These are phyloP conservation scores for Thymallus thymallus DNA, from an alignment of 2,113 vertebrate species.

Conservation along the genomic window DNA sequence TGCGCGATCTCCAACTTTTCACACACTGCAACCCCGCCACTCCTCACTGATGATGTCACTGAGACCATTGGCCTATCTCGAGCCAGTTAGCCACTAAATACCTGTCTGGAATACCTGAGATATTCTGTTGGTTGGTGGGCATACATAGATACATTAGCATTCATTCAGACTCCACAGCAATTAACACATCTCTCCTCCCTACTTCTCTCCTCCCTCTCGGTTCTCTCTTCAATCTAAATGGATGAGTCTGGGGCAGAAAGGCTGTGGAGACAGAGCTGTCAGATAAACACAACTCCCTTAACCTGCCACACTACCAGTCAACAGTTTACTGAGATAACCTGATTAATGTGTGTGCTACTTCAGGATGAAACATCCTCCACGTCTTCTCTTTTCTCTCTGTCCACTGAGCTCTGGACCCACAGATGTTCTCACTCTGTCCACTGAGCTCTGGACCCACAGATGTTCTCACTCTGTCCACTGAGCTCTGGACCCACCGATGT, in stretches of 20 bases:
- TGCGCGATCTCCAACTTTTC: background rate
- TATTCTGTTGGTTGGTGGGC: background rate
- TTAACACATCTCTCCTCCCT: background rate
- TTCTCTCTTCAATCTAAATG: slow-evolving; percentile 41
- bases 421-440: background rate
- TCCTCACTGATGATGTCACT: too few relatives aligned
- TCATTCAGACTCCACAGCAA: slow-evolving; percentile 7
- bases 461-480: background rate
- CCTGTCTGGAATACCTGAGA: slow-evolving; percentile 41
- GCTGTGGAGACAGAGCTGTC: slow-evolving; percentile 31
- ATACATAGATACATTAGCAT: slow-evolving; percentile 40
- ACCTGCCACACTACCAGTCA: slow-evolving; percentile 42
- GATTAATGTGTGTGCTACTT: slow-evolving; percentile 65
- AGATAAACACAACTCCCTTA: slow-evolving; percentile 64
- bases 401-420: background rate
- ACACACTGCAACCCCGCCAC: background rate
- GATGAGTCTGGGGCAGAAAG: slow-evolving; percentile 37
- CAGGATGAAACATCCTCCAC: background rate
- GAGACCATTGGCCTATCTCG: too few relatives aligned
- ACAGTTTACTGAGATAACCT: slow-evolving; percentile 46
- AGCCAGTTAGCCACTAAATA: slow-evolving; percentile 12
- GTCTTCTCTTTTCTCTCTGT: background rate
- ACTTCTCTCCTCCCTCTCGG: background rate
- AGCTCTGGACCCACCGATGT: background rate
- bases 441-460: too few relatives aligned